A percentile compares a stretch with the other conserved stretches of the same genome.
phyloP scores from a whole-genome alignment of 2,797 vertebrate species.

The Cyprinella venusta region DNA sequence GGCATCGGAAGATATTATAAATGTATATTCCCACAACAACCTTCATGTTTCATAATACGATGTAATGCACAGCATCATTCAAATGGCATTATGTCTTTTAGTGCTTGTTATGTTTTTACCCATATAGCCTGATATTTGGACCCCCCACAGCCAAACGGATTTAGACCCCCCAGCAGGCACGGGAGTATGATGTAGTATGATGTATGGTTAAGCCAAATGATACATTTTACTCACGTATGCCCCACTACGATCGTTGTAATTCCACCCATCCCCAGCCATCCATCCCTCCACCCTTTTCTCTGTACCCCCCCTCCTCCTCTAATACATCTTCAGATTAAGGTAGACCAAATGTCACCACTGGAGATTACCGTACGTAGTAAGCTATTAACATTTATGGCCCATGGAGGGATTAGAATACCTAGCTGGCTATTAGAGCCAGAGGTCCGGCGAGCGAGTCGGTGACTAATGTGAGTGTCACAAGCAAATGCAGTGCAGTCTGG shows the following conservation, averaged over 20 bases:
- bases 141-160: conserved; percentile 84
- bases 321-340: conserved; percentile 92
- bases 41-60: background rate
- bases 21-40: conserved; percentile 7
- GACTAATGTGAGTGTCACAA: conserved; percentile 68
- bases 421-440: conserved; percentile 82
- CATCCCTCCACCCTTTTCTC: conserved; percentile 42
- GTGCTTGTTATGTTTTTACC: conserved; percentile 18
- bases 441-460: conserved; percentile 79
- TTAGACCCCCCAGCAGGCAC: conserved; percentile 80
- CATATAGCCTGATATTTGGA: conserved; percentile 29
- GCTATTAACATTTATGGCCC: conserved; percentile 83
- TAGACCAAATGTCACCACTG: conserved; percentile 92
- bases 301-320: conserved; percentile 69
- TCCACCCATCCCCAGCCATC: conserved; percentile 62
- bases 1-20: background rate
- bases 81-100: conserved; percentile 23
- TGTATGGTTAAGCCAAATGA: conserved; percentile 87
- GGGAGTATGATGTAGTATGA: conserved; percentile 82
- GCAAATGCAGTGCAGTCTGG: conserved; percentile 66
- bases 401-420: conserved; percentile 90
- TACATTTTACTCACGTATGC: conserved; percentile 86
- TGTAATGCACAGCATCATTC: background rate
- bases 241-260: conserved; percentile 90
- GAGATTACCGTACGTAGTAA: conserved; percentile 91